Base-by-base conservation (phyloP, 2,888 invertebrate species). In the Diplolepis rosae region DNA sequence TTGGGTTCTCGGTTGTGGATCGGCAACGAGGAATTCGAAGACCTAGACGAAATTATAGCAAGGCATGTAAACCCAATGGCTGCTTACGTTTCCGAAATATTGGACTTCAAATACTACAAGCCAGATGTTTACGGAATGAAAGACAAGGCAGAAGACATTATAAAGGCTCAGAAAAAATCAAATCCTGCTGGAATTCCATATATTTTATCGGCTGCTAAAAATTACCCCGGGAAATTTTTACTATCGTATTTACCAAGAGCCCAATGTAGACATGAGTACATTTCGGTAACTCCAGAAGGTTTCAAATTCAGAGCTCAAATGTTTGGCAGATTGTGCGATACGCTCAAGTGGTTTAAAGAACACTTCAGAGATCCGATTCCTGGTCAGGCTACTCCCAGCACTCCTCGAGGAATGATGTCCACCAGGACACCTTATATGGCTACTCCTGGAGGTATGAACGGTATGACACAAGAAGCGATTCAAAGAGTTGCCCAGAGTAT, bases 1-100 rank as follows among this genome's bases (percentile, higher is more conserved):
- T 90, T 99, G 80, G 99, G 99, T 67, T 93, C 93, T 83, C 91
- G 91, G 84, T 91, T 99, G 13, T 94, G 94, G 93, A 98, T 98
- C 82, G 94, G 93, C 54, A 93, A 92, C 73, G 96, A 98, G 83
- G 97, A 98, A 85, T 99, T 97, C 89, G 99, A 99, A 90, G 99
- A 99, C 89, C 90, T 99, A 50, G 99, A 99, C 89, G 99, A 99
- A 93, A 99, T 99, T 74, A 96, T 99, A 70, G 98, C 99, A 0
- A 61, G 61, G 6, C 93, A 97, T 89, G 94, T 99, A 4, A 97
- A 96, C 71, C 99, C 99, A 0, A 98, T 99, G 98, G 98, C 98
- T 0, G 92, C 95, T 0, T 94, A 94, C 85, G 97, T 96, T 0
- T 92, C 98, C 4, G 99, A 99, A 86, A 91, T 99, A 50, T 90